These are phyloP conservation scores for Dasyornis broadbenti DNA, from an alignment of 2,113 vertebrate species.

Conservation along the genomic window DNA sequence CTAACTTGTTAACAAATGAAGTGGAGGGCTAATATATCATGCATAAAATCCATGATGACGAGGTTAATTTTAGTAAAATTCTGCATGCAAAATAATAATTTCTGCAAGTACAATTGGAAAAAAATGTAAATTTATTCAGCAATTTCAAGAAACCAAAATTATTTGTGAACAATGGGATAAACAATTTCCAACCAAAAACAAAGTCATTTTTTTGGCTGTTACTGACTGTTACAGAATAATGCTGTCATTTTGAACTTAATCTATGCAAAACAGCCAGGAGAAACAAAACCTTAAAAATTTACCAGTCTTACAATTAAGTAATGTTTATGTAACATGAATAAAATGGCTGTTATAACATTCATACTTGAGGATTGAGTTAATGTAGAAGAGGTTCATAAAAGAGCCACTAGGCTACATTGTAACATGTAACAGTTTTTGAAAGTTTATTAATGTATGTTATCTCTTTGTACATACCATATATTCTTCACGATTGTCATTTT, in stretches of 20 bases:
- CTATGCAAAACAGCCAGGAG: background rate
- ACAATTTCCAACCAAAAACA: background rate
- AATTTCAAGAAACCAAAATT: background rate
- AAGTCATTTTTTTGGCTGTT: background rate
- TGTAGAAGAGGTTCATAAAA: background rate
- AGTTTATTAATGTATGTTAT: background rate
- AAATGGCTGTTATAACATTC: background rate
- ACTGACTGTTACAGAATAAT: background rate
- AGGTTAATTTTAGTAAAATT: background rate
- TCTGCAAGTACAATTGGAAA: background rate
- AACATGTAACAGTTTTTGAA: background rate
- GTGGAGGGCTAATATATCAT: background rate
- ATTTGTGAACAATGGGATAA: background rate
- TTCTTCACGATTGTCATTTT: background rate
- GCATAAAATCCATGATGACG: background rate
- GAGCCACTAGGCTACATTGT: background rate
- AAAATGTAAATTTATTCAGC: background rate
- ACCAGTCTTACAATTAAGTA: background rate
- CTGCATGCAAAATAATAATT: background rate
- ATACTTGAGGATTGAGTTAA: background rate
- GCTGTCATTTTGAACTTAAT: background rate
- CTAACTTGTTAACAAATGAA: background rate
- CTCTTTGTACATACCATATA: background rate
- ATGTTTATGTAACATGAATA: background rate
- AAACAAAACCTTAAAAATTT: background rate